phyloP scores from a whole-genome alignment of 1,140 invertebrate species.

The Hestina assimilis region DNA sequence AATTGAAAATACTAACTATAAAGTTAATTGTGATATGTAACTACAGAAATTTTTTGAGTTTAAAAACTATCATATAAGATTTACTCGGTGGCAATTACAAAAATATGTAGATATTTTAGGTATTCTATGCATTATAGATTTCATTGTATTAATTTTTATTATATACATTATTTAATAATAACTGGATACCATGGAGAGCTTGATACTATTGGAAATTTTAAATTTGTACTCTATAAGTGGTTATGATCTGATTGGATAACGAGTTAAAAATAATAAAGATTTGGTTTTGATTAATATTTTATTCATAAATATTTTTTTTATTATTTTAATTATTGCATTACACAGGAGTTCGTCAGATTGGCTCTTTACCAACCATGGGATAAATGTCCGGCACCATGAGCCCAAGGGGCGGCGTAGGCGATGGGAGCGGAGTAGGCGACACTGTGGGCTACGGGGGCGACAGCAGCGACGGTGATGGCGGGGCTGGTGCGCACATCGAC shows the following conservation, averaged over 20 bases:
- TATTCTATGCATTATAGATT: too few relatives aligned
- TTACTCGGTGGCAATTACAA: too few relatives aligned
- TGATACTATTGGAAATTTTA: not conserved
- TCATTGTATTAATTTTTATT: too few relatives aligned
- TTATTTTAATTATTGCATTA: constrained; percentile 19
- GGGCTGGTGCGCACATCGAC: constrained; percentile 42
- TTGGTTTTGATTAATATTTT: constrained; percentile 5
- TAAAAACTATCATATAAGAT: too few relatives aligned
- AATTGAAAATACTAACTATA: too few relatives aligned
- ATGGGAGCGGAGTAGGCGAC: constrained; percentile 33
- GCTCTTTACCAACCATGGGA: constrained; percentile 51
- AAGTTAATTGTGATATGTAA: too few relatives aligned
- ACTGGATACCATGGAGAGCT: too few relatives aligned
- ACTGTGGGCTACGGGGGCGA: constrained; percentile 43
- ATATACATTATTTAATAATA: too few relatives aligned
- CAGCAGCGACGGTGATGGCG: constrained; percentile 33
- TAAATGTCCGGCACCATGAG: constrained; percentile 30
- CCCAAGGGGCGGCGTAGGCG: constrained; percentile 32
- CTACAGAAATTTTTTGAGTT: too few relatives aligned
- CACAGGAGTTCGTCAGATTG: constrained; percentile 52
- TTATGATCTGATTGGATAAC: not conserved
- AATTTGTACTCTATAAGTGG: not conserved
- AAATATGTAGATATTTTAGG: too few relatives aligned
- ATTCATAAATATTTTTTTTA: constrained; percentile 23
- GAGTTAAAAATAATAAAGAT: not conserved